These are phyloP conservation scores for Anolis sagrei DNA, from an alignment of 2,113 vertebrate genomes.

Conservation along the genomic window DNA sequence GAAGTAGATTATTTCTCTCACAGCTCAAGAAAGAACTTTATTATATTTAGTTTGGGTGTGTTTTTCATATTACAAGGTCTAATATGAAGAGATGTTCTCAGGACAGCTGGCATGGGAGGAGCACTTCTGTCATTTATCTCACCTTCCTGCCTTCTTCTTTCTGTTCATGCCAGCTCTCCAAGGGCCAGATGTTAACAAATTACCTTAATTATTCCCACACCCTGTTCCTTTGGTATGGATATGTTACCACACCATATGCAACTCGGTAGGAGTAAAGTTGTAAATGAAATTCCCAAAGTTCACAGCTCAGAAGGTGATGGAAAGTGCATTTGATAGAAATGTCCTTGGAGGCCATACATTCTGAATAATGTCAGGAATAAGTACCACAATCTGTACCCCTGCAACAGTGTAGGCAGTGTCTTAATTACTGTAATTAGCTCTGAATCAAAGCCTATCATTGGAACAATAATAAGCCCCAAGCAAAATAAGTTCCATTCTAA, in stretches of 20 bases:
- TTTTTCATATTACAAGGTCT: slow-evolving; percentile 53
- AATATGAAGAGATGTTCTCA: slow-evolving; percentile 58
- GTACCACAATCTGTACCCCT: slow-evolving; percentile 30
- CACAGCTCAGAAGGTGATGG: slow-evolving; percentile 40
- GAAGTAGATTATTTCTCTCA: slow-evolving; percentile 41
- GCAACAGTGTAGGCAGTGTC: not conserved
- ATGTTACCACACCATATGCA: slow-evolving; percentile 25
- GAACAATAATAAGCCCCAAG: not conserved
- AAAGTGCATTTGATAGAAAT: slow-evolving; percentile 19
- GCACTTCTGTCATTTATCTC: slow-evolving; percentile 39
- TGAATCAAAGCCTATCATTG: slow-evolving; percentile 31
- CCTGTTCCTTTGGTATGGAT: not conserved
- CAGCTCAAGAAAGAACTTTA: slow-evolving; percentile 21
- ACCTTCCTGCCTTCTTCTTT: not conserved
- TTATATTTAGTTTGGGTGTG: slow-evolving; percentile 41
- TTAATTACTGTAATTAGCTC: slow-evolving; percentile 35
- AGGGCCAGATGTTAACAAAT: slow-evolving; percentile 40
- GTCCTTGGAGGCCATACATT: slow-evolving; percentile 44
- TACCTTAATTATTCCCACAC: slow-evolving; percentile 45
- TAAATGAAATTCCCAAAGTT: slow-evolving; percentile 41
- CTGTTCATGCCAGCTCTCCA: not conserved
- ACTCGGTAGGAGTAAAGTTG: slow-evolving; percentile 13
- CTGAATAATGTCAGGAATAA: slow-evolving; percentile 43
- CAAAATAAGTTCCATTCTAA: not conserved
- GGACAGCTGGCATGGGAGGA: slow-evolving; percentile 44